Evolutionary conservation across 1,140 invertebrate species (phyloP).

Genomic region (Tenebrio molitor): DNA sequence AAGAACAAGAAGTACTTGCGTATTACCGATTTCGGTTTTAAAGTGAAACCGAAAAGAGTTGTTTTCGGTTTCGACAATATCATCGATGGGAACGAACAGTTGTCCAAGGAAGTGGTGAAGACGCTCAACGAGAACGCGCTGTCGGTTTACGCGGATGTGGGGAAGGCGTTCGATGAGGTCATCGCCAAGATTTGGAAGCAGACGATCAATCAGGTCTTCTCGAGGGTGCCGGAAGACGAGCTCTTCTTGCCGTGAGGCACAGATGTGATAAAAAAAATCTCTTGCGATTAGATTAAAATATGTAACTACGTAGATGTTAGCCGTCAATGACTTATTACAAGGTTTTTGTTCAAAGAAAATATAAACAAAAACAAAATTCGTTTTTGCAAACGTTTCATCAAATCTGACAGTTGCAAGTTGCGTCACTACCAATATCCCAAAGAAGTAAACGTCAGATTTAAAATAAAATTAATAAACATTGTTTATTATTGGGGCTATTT

Average conservation of each 20-base stretch:
- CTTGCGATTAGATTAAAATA: too few relatives aligned
- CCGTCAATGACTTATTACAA: too few relatives aligned
- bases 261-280: too few relatives aligned
- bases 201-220: constrained; percentile 19
- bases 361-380: too few relatives aligned
- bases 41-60: constrained; percentile 27
- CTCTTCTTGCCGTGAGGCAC: constrained; percentile 3
- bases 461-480: too few relatives aligned
- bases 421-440: too few relatives aligned
- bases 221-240: constrained; percentile 22
- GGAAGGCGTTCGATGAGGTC: not conserved
- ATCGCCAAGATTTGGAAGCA: not conserved
- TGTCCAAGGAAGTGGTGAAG: constrained; percentile 21
- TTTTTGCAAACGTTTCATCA: too few relatives aligned
- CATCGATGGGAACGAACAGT: constrained; percentile 18
- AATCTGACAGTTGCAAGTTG: too few relatives aligned
- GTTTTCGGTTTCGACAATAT: constrained; percentile 29
- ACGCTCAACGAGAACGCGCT: constrained; percentile 33
- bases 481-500: too few relatives aligned
- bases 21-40: constrained; percentile 10
- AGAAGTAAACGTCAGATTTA: too few relatives aligned
- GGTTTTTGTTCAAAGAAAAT: too few relatives aligned
- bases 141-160: constrained; percentile 12
- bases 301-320: too few relatives aligned
- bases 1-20: constrained; percentile 13